Conservation (phyloP, 2,888 invertebrate genomes). For the Agrotis exclamationis region DNA sequence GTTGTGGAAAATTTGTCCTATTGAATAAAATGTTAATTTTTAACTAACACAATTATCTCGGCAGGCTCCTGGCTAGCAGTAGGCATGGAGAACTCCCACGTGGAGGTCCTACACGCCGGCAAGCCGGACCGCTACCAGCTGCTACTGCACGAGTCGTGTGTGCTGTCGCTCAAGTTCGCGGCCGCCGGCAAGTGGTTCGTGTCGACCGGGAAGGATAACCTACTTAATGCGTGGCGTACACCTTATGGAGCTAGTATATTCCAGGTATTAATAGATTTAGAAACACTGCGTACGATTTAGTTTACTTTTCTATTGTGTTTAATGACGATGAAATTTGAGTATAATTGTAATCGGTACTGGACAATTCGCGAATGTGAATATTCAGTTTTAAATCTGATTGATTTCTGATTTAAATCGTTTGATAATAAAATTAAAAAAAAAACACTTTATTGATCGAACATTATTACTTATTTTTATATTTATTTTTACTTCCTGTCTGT, state of each 20-base stretch:
- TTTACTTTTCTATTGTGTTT: not conserved
- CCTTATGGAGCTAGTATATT: constrained; percentile 99
- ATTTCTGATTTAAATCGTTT: no score
- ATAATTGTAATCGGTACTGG: no score
- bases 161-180: constrained; percentile 98
- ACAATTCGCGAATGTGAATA: no score
- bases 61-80: constrained; percentile 98
- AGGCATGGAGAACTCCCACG: constrained; percentile 99
- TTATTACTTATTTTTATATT: no score
- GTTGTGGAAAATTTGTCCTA: no score
- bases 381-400: no score
- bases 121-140: constrained; percentile 99
- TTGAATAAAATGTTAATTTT: no score
- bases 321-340: not conserved
- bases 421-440: no score
- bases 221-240: constrained; percentile 99
- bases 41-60: not conserved
- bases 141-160: constrained; percentile 98
- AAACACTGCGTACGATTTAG: no score
- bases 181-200: constrained; percentile 99
- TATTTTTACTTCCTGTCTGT: no score
- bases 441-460: no score
- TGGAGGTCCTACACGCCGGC: constrained; percentile 97
- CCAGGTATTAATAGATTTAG: constrained; percentile 92
- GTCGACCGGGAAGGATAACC: constrained; percentile 99